Evolutionary conservation across 2,797 vertebrate genomes (phyloP).

Genomic region (Paguma larvata): DNA sequence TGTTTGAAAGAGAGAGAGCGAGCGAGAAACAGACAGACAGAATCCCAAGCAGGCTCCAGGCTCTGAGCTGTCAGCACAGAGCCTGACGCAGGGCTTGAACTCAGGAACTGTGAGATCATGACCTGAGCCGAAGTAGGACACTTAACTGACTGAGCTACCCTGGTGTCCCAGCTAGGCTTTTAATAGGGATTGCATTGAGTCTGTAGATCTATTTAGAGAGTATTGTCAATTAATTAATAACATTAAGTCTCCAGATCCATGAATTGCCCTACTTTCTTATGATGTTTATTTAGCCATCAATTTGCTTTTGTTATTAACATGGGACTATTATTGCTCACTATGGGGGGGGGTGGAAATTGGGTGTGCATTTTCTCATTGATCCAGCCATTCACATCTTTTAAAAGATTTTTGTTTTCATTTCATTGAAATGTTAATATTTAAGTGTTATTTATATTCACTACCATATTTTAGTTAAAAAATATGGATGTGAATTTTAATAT

Average conservation of each 20-base stretch:
- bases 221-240: background rate
- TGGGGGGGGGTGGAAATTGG: too few relatives aligned
- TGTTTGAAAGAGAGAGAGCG: too few relatives aligned
- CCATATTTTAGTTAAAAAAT: slow-evolving; percentile 4
- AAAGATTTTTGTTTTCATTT: slow-evolving; percentile 24
- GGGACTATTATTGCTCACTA: background rate
- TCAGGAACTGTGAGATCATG: too few relatives aligned
- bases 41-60: too few relatives aligned
- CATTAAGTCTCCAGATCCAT: background rate
- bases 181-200: slow-evolving; percentile 4
- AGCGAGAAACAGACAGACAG: too few relatives aligned
- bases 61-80: too few relatives aligned
- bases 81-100: too few relatives aligned
- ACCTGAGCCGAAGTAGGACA: too few relatives aligned
- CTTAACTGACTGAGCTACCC: too few relatives aligned
- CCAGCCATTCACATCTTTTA: background rate
- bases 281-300: slow-evolving; percentile 9
- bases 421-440: slow-evolving; percentile 9
- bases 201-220: background rate
- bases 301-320: slow-evolving; percentile 35
- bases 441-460: background rate
- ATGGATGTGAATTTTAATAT: background rate
- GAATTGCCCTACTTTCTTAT: slow-evolving; percentile 2
- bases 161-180: background rate
- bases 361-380: slow-evolving; percentile 17